These are phyloP conservation scores for Phaedon cochleariae DNA, from an alignment of 2,888 invertebrate genomes.

Conservation along the genomic window DNA sequence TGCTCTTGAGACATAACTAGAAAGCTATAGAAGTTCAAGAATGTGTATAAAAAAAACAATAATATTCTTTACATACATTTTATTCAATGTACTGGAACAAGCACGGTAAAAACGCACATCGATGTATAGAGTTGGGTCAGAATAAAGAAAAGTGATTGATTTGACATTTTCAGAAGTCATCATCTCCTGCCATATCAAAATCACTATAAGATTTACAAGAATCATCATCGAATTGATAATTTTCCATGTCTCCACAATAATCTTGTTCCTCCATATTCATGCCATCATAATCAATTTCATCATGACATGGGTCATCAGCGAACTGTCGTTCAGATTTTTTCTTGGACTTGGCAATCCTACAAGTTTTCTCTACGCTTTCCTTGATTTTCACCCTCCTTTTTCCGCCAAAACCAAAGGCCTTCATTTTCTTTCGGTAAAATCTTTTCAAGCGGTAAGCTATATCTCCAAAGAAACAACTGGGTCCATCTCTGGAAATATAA, in stretches of 20 bases:
- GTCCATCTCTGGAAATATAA: constrained; percentile 33
- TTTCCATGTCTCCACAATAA: background rate
- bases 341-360: background rate
- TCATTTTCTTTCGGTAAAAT: constrained; percentile 27
- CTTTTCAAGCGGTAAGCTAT: constrained; percentile 32
- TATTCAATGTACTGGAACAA: no score
- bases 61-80: no score
- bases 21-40: no score
- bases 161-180: background rate
- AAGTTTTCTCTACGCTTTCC: constrained; percentile 17
- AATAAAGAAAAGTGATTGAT: no score
- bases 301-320: background rate
- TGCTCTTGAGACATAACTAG: no score
- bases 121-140: no score
- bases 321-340: background rate
- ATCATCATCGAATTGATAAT: background rate
- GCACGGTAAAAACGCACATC: no score
- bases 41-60: no score
- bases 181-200: constrained; percentile 14
- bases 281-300: background rate
- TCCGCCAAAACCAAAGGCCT: constrained; percentile 30
- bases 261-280: background rate
- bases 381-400: constrained; percentile 37
- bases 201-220: constrained; percentile 12
- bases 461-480: constrained; percentile 36